phyloP scores from a whole-genome alignment of 2,113 vertebrate genomes.

The Odontophorus gujanensis region DNA sequence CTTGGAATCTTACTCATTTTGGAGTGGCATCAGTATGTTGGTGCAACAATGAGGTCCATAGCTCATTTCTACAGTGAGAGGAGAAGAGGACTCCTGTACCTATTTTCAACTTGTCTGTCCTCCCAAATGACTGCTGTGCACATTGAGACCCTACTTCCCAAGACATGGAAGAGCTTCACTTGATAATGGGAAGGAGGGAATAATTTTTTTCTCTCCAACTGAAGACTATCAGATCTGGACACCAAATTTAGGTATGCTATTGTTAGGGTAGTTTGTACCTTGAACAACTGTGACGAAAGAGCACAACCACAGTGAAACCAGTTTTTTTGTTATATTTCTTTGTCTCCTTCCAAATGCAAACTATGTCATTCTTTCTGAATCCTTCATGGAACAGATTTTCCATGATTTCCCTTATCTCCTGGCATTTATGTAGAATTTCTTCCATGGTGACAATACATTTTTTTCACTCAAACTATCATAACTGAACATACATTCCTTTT shows the following conservation, averaged over 20 bases:
- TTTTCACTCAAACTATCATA: not conserved
- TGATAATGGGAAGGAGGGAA: too few species aligned
- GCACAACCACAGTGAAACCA: not conserved
- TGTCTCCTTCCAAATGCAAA: not conserved
- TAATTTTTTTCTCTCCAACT: too few species aligned
- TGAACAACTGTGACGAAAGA: not conserved
- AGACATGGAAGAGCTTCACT: too few species aligned
- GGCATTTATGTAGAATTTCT: not conserved
- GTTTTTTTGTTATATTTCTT: not conserved
- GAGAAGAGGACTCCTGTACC: not conserved
- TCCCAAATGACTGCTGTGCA: too few species aligned
- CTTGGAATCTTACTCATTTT: not conserved
- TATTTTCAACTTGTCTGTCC: not conserved
- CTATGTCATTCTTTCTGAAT: not conserved
- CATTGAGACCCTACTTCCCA: too few species aligned
- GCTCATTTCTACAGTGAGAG: not conserved
- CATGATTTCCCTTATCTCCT: not conserved
- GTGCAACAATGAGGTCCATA: not conserved
- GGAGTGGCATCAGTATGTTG: rapidly evolving
- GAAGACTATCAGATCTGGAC: not conserved
- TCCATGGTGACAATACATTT: not conserved
- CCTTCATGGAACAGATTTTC: not conserved
- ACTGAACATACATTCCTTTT: not conserved
- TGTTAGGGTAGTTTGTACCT: not conserved
- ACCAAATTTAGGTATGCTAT: not conserved